Conservation (phyloP, 2,888 invertebrate genomes). For the Herminia tarsipennalis region DNA sequence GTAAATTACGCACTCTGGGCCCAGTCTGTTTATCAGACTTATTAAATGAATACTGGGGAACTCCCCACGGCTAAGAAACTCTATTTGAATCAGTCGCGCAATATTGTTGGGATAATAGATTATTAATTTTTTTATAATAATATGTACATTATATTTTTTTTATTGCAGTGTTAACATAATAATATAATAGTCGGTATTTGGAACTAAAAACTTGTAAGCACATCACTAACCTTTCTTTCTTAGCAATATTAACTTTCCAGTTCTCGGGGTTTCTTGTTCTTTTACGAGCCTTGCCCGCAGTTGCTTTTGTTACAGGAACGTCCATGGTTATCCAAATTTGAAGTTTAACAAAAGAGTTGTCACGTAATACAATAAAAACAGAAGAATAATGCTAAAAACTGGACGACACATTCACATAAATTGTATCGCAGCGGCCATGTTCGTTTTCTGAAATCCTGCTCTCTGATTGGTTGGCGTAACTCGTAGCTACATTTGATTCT, state of each 20-base stretch:
- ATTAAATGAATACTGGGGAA: not conserved
- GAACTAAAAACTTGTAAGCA: constrained; percentile 7
- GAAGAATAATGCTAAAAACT: no score
- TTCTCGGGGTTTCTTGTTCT: constrained; percentile 17
- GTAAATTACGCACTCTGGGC: not conserved
- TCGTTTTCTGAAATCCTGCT: no score
- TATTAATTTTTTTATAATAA: constrained; percentile 1
- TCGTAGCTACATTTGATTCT: no score
- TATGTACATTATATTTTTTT: constrained; percentile 7
- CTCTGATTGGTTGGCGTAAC: no score
- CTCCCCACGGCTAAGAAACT: no score
- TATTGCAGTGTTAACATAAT: constrained; percentile 10
- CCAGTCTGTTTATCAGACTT: not conserved
- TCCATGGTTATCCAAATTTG: no score
- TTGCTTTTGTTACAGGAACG: no score
- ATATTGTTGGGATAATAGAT: not conserved
- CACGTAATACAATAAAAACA: no score
- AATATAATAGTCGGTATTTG: not conserved
- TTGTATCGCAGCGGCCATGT: no score
- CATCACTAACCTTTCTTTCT: constrained; percentile 21
- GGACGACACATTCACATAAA: no score
- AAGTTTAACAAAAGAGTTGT: no score
- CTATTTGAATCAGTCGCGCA: not conserved
- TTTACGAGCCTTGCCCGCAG: constrained; percentile 12
- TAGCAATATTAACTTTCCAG: constrained; percentile 18